These are phyloP conservation scores for Coranthus polyacanthus DNA, from an alignment of 2,797 vertebrate species.

Conservation along the genomic window DNA sequence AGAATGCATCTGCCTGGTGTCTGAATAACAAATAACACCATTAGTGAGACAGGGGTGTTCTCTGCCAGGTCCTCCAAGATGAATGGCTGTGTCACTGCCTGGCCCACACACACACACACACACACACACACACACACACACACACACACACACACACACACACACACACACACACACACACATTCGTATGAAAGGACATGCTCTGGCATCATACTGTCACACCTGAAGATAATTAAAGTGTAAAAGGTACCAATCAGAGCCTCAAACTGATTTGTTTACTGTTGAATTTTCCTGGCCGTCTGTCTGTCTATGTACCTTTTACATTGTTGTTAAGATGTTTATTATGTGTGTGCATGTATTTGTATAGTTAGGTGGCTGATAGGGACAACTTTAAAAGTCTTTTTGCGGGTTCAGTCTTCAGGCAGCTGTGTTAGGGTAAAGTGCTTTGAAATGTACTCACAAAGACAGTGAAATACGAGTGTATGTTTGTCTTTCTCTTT, in stretches of 20 bases:
- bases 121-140: slow-evolving; percentile 18
- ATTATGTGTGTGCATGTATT: too few species aligned
- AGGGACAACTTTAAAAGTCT: too few species aligned
- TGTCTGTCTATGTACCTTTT: neutral
- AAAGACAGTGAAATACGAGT: too few species aligned
- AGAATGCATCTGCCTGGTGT: slow-evolving; percentile 69
- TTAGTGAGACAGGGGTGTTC: slow-evolving; percentile 64
- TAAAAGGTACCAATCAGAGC: slow-evolving; percentile 56
- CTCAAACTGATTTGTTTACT: slow-evolving; percentile 34
- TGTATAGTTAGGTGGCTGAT: too few species aligned
- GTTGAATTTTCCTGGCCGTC: neutral
- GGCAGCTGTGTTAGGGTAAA: too few species aligned
- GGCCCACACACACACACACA: slow-evolving; percentile 7
- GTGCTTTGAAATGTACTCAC: too few species aligned
- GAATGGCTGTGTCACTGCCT: slow-evolving; percentile 59
- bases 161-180: slow-evolving; percentile 5
- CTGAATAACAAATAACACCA: slow-evolving; percentile 78
- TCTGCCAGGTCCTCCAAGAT: slow-evolving; percentile 71
- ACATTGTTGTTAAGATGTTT: slow-evolving; percentile 6
- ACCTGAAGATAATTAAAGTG: slow-evolving; percentile 55
- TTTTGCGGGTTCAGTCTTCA: too few species aligned
- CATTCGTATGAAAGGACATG: neutral
- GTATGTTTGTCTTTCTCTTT: too few species aligned
- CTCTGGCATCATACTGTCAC: slow-evolving; percentile 34
- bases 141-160: slow-evolving; percentile 12